These are phyloP conservation scores for Colinus virginianus DNA, from an alignment of 2,113 vertebrate species.

Conservation along the genomic window DNA sequence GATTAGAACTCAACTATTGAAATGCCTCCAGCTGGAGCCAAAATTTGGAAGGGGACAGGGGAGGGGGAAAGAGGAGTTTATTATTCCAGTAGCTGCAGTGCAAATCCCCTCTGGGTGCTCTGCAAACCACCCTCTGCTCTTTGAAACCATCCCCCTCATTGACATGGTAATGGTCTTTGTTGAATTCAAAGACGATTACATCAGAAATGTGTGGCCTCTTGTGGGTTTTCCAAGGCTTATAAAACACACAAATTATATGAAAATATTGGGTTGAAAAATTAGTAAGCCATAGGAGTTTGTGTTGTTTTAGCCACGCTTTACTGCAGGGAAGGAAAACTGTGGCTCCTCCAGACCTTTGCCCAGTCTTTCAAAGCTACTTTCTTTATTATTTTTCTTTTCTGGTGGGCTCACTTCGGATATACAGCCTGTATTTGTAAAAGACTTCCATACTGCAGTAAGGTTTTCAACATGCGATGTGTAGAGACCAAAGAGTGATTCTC, in stretches of 20 bases:
- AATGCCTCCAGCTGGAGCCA: slow-evolving; percentile 71
- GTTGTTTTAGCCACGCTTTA: slow-evolving; percentile 85
- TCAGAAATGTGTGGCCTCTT: slow-evolving; percentile 83
- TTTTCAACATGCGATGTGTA: neutral
- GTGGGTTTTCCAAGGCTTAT: slow-evolving; percentile 81
- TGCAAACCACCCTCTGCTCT: slow-evolving; percentile 66
- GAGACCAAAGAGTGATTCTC: neutral
- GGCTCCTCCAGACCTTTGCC: slow-evolving; percentile 72
- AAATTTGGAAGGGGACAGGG: slow-evolving; percentile 52
- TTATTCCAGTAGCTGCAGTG: slow-evolving; percentile 85
- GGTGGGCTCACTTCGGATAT: slow-evolving; percentile 61
- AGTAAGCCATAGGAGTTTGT: slow-evolving; percentile 84
- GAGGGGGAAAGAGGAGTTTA: slow-evolving; percentile 73
- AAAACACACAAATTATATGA: slow-evolving; percentile 86
- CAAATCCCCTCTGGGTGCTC: slow-evolving; percentile 81
- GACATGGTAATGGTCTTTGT: slow-evolving; percentile 84
- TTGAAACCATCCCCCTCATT: slow-evolving; percentile 77
- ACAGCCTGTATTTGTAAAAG: slow-evolving; percentile 34
- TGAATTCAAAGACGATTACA: slow-evolving; percentile 88
- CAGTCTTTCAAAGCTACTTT: slow-evolving; percentile 70
- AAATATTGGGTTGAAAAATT: slow-evolving; percentile 87
- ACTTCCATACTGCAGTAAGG: slow-evolving; percentile 14
- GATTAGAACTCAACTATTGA: slow-evolving; percentile 75
- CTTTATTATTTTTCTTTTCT: slow-evolving; percentile 75
- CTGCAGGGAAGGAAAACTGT: slow-evolving; percentile 79